Evolutionary conservation across 2,888 invertebrate species (phyloP), one percentile per base, ranked within the genome.

Genomic region (Mesopsocus fuscifrons): DNA sequence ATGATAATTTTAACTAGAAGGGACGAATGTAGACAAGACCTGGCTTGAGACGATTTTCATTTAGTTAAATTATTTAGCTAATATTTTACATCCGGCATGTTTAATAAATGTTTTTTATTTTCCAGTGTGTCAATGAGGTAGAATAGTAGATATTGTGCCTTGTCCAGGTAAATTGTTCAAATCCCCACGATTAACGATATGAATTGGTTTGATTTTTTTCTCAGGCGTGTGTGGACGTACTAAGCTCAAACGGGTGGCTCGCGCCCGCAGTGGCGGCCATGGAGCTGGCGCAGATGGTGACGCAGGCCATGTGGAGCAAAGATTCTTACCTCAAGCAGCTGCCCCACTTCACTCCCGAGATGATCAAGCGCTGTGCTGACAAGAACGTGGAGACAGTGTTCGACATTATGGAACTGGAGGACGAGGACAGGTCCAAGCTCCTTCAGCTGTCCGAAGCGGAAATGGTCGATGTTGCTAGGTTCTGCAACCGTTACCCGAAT

Each of bases 241-340:
- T 92, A 30, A 84, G 82, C 57, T 89, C 89, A 34, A 95, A 94
- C 54, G 97, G 98, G 23, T 99, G 98, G 98, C 67, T 99, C 41
- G 79, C 89, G 0, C 97, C 98, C 0, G 98, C 97, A 3, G 87
- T 99, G 32, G 92, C 95, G 15, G 95, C 97, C 54, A 99, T 99
- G 98, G 98, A 98, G 64, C 67, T 99, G 54, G 92, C 97, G 0
- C 98, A 98, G 66, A 99, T 98, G 97, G 87, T 91, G 2, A 98
- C 98, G 0, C 98, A 99, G 64, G 97, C 97, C 8, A 94, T 98
- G 94, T 98, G 97, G 94, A 89, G 85, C 55, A 95, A 94, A 62
- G 98, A 98, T 64, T 89, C 92, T 0, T 94, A 95, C 58, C 69
- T 99, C 47, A 81, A 94, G 48, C 98, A 99, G 58, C 63, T 99